Conservation (phyloP, 2,888 invertebrate genomes). For the Cactoblastis cactorum region DNA sequence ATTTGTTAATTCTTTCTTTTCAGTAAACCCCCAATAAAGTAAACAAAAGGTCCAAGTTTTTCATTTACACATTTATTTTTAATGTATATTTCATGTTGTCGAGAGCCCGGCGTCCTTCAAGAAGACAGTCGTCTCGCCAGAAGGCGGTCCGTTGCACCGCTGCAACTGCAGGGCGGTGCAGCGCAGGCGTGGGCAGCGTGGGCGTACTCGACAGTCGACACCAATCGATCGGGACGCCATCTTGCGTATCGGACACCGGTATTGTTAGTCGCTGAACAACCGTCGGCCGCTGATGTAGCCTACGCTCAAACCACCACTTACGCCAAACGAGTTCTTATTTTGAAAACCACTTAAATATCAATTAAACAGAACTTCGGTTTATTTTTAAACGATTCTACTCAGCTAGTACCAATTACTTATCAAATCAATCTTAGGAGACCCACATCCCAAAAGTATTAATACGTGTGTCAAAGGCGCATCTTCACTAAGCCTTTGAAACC, state of each 20-base stretch:
- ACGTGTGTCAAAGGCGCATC: conserved; percentile 43
- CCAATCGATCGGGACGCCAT: conserved; percentile 74
- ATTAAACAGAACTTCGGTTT: too few relatives aligned
- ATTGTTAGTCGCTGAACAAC: conserved; percentile 39
- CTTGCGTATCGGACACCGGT: conserved; percentile 57
- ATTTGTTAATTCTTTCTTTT: too few relatives aligned
- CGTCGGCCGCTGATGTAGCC: conserved; percentile 27
- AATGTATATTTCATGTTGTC: not conserved
- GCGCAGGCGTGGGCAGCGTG: conserved; percentile 70
- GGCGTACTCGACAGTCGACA: conserved; percentile 58
- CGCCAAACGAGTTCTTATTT: not conserved
- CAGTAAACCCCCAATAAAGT: not conserved
- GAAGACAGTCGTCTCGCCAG: conserved; percentile 22
- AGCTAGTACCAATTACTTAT: not conserved
- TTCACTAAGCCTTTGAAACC: conserved; percentile 54
- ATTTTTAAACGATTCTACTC: not conserved
- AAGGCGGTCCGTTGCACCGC: conserved; percentile 50
- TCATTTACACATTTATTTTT: not conserved
- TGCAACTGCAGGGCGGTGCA: conserved; percentile 68
- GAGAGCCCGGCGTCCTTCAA: conserved; percentile 10
- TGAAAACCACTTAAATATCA: not conserved
- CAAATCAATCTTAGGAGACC: conserved; percentile 15
- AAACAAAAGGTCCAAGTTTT: not conserved
- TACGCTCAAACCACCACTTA: conserved; percentile 12
- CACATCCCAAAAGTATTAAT: conserved; percentile 30